These are phyloP conservation scores for Propithecus deckenii DNA, from an alignment of 2,797 vertebrate species.

Conservation along the genomic window DNA sequence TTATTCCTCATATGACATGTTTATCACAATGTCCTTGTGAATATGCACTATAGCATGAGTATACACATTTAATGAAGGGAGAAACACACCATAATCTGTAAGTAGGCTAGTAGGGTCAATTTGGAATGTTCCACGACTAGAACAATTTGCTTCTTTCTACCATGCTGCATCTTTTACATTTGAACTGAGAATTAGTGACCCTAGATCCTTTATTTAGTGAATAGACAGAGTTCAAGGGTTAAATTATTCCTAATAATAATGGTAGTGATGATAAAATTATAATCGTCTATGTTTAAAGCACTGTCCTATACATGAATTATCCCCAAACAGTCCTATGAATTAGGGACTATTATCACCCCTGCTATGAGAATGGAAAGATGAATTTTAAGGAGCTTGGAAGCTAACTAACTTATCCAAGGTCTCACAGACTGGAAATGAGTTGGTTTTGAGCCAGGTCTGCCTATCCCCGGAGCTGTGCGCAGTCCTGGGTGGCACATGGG, in stretches of 20 bases:
- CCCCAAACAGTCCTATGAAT: not conserved
- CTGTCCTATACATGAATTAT: not conserved
- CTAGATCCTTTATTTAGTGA: not conserved
- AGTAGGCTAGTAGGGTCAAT: not conserved
- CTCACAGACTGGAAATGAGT: not conserved
- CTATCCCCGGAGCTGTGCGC: not conserved
- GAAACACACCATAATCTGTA: not conserved
- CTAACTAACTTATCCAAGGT: not conserved
- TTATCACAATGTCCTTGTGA: not conserved
- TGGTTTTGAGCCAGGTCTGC: not conserved
- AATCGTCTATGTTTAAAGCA: not conserved
- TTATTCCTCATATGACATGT: not conserved
- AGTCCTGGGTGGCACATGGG: not conserved
- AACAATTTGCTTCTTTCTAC: not conserved
- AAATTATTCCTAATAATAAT: slow-evolving; percentile 4
- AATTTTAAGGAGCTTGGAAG: not conserved
- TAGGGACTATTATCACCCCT: not conserved
- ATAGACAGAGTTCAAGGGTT: not conserved
- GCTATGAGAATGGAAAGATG: not conserved
- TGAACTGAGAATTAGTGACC: not conserved
- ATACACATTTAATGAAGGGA: not conserved
- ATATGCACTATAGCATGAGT: not conserved
- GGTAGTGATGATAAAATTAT: not conserved
- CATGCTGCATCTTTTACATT: not conserved
- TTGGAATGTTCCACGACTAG: not conserved